These are phyloP conservation scores for Stichopus chloronotus DNA, from an alignment of 35 echinoderm and acorn worm species.

Conservation along the genomic window DNA sequence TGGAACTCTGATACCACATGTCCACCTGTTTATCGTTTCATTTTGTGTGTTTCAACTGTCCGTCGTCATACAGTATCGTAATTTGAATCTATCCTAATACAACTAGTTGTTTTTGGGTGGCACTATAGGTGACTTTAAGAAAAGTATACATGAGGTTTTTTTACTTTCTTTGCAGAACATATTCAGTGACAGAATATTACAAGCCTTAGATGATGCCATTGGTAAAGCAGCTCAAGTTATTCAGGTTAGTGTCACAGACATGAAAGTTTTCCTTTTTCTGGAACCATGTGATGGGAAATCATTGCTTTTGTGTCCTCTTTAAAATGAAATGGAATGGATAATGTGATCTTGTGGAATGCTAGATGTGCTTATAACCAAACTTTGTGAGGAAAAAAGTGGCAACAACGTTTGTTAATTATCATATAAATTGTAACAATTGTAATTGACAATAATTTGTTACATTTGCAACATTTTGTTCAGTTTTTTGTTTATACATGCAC, in stretches of 20 bases:
- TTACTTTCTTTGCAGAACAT: background rate
- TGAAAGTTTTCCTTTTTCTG: background rate
- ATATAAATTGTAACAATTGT: too few relatives aligned
- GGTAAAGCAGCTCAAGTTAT: constrained; percentile 14
- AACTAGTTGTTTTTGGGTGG: background rate
- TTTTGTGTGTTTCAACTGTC: background rate
- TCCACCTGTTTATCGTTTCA: too few relatives aligned
- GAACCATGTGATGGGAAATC: background rate
- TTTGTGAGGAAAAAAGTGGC: too few relatives aligned
- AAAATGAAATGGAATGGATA: background rate
- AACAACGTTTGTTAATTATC: too few relatives aligned
- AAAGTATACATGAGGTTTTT: background rate
- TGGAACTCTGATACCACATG: too few relatives aligned
- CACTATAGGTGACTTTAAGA: background rate
- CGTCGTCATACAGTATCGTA: background rate
- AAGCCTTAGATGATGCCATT: background rate
- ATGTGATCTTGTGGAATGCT: too few relatives aligned
- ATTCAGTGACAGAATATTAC: constrained; percentile 32
- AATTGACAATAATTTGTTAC: too few relatives aligned
- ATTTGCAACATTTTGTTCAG: too few relatives aligned
- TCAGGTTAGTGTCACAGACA: background rate
- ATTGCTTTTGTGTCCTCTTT: background rate
- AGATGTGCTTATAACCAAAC: background rate
- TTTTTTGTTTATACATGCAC: too few relatives aligned
- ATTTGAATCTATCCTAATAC: background rate